Base-by-base conservation (phyloP, 2,888 invertebrate species). In the Psylliodes chrysocephalus region DNA sequence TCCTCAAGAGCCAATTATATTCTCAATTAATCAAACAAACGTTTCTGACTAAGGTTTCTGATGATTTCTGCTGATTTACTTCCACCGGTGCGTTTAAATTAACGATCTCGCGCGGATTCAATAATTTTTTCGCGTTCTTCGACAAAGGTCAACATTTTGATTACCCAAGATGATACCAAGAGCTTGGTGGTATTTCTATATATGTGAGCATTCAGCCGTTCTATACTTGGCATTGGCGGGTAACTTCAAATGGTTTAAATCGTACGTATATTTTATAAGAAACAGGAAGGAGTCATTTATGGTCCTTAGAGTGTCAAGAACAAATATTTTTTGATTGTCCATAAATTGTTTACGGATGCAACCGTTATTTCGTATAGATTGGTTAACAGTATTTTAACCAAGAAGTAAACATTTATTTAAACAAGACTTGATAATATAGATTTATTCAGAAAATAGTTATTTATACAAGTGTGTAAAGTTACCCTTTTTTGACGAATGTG, bases 51-150 rank as follows among this genome's bases (percentile, higher is more conserved):
- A 64, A 54, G 40, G 44, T 59, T 60, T 33, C 59, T 35, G 60
- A 64, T 64, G 64, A 64, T 64, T 64, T 64, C 64, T 64, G 64
- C 64, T 60, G 64, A 64, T 64, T 60, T 59, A 60, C 64, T 51
- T 64, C 40, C 49, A 59, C 33, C 49, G 42, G 42, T 44, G 60
- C 54, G 60, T 60, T 62, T 47, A 55, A 64, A 64, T 60, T 63
- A 63, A 63, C 59, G 63, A 63, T 63, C 51, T 44, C 15, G 35
- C 40, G 47, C 64, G 53, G 47, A 42, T 55, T 47, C 17, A 30
- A n/a, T n/a, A n/a, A 42, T 33, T 40, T 64, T 63, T 60, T 46
- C 30, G 42, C 44, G 38, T 38, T 18, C 42, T 47, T 35, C 19
- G 14, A 35, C 59, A 59, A 47, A 63, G 63, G 63, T 63, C 47